Base-by-base conservation (phyloP, 2,797 vertebrate genomes). In the Allobates femoralis region DNA sequence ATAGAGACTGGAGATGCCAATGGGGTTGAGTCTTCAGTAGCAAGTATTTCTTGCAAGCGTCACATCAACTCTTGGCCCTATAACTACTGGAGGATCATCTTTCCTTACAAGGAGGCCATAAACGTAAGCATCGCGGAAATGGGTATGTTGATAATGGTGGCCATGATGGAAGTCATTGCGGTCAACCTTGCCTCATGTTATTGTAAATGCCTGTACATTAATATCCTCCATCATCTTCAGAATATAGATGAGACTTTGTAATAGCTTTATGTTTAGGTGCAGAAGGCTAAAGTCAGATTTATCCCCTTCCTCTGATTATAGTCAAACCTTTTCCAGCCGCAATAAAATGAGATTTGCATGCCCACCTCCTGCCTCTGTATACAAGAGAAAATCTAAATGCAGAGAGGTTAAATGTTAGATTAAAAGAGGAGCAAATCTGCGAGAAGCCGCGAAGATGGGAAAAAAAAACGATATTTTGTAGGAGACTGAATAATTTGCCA, bases 401-500 rank as follows among this genome's bases (percentile, higher is more conserved):
- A 19, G 56, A 62, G 56, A 64, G 60, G 41, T 64, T 19, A 81
- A 81, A 67, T 81, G 12, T 32, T 50, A 64, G 18, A 81, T 51
- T 28, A 80, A 81, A 81, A 67, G 60, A 4, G 41, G 37, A 66
- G n/a, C 8, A 67, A 67, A 53, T 51, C 51, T 34, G 7, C 6
- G 41, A 53, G 60, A 67, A 62, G 28, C 28, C 30, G 30, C 21
- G 26, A 81, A 66, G 79, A 81, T 67, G 79, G 66, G 67, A 53
- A 64, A 81, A 81, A 81, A 53, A 64, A 81, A 50, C 32, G 41
- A 81, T 46, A 53, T 81, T 81, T 67, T 67, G 60, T 51, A 81
- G 62, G 62, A 50, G 79, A 51, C 41, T 50, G 62, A 81, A 81
- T 51, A 53, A 66, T 81, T 62, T 81, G 79, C 79, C 79, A 81